phyloP scores from a whole-genome alignment of 2,113 vertebrate species.

The Gavialis gangeticus region DNA sequence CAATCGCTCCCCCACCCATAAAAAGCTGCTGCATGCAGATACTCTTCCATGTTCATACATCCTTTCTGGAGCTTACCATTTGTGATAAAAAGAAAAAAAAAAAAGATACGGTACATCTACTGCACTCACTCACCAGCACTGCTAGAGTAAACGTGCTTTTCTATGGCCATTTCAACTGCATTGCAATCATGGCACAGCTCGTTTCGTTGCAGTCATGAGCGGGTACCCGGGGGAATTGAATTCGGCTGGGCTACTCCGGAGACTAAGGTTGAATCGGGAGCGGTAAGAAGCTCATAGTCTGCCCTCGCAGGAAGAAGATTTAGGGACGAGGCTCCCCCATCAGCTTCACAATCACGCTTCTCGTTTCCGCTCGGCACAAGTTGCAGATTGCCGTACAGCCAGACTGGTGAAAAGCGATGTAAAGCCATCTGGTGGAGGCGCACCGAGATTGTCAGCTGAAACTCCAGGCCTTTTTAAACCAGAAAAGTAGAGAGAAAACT shows the following conservation, averaged over 20 bases:
- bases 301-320: not conserved
- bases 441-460: too few relatives aligned
- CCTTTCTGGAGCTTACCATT: not conserved
- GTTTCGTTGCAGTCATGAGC: not conserved
- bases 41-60: not conserved
- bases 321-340: not conserved
- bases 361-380: not conserved
- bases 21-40: slow-evolving; percentile 11
- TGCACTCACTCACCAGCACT: too few relatives aligned
- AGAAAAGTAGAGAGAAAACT: not conserved
- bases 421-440: too few relatives aligned
- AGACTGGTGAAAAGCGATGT: too few relatives aligned
- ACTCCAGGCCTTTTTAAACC: not conserved
- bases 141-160: not conserved
- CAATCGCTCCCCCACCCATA: not conserved
- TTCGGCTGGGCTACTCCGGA: not conserved
- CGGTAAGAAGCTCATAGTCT: not conserved
- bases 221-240: not conserved
- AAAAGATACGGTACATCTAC: too few relatives aligned
- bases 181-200: not conserved
- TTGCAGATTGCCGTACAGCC: not conserved
- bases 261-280: not conserved
- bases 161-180: not conserved
- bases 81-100: slow-evolving; percentile 2
- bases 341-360: not conserved